These are phyloP conservation scores for Muscidifurax raptorellus DNA, from an alignment of 1,140 invertebrate genomes.

Conservation along the genomic window DNA sequence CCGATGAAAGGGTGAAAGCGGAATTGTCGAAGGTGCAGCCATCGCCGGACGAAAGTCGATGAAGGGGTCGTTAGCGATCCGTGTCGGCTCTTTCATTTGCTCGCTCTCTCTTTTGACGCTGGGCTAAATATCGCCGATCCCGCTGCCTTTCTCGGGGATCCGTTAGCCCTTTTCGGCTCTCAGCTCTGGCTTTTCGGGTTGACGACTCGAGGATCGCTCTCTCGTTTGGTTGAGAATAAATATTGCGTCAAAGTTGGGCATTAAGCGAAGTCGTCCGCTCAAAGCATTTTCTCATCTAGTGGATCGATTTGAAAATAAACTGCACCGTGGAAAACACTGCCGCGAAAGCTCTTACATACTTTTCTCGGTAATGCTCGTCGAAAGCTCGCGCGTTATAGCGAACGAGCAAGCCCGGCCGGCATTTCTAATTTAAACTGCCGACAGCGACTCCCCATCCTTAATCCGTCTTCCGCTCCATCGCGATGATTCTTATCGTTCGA, in stretches of 20 bases:
- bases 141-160: neutral
- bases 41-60: slow-evolving; percentile 35
- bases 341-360: neutral
- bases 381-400: neutral
- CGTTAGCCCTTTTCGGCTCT: no score
- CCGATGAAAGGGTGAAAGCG: slow-evolving; percentile 10
- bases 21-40: neutral
- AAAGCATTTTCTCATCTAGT: no score
- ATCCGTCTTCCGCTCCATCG: neutral
- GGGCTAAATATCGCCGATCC: neutral
- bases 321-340: neutral
- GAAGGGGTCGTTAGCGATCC: slow-evolving; percentile 42
- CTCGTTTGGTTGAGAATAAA: no score
- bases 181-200: no score
- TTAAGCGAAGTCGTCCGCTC: no score
- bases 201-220: no score
- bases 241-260: no score
- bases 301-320: no score
- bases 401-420: neutral
- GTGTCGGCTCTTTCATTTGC: slow-evolving; percentile 38
- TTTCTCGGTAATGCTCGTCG: neutral
- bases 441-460: neutral
- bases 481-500: slow-evolving; percentile 17
- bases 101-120: neutral
- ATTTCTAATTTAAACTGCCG: slow-evolving; percentile 26